Evolutionary conservation across 2,888 invertebrate species (phyloP).

Genomic region (Bugulina stolonifera): DNA sequence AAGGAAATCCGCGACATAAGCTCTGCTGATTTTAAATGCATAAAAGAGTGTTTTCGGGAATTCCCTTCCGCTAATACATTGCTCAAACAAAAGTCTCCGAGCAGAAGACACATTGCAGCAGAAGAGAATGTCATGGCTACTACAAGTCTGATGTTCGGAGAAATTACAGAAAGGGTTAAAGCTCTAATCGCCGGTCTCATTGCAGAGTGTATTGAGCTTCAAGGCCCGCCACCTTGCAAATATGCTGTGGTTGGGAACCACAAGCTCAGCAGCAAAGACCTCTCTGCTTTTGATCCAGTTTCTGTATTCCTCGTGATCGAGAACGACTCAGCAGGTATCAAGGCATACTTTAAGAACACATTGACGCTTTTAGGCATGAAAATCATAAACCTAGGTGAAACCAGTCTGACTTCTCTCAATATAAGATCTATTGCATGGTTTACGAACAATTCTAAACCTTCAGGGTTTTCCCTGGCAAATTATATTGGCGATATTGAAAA

Average conservation of each 20-base stretch:
- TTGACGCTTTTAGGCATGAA: conserved; percentile 4
- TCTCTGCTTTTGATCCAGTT: conserved; percentile 4
- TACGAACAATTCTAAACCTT: neutral
- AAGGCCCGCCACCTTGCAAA: conserved; percentile 13
- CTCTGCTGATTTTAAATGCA: conserved; percentile 15
- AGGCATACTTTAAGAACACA: conserved; percentile 17
- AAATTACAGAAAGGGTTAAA: conserved; percentile 14
- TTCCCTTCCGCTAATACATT: conserved; percentile 10
- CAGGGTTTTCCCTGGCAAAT: neutral
- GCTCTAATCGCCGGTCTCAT: conserved; percentile 1
- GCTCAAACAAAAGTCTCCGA: conserved; percentile 21
- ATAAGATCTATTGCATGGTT: conserved; percentile 21
- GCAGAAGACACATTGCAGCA: conserved; percentile 12
- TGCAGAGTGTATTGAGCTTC: neutral
- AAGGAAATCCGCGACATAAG: conserved; percentile 15
- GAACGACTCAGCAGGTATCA: conserved; percentile 3
- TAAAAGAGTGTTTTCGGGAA: conserved; percentile 15
- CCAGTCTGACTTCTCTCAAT: conserved; percentile 4
- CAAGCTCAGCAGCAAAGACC: conserved; percentile 7
- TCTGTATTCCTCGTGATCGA: conserved; percentile 1
- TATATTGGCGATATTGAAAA: conserved; percentile 18
- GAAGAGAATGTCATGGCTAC: conserved; percentile 23
- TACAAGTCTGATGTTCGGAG: conserved; percentile 16
- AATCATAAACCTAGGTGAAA: conserved; percentile 14
- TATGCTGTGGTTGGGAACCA: conserved; percentile 9